phyloP scores from a whole-genome alignment of 2,888 invertebrate genomes.

The Coremacera marginata region DNA sequence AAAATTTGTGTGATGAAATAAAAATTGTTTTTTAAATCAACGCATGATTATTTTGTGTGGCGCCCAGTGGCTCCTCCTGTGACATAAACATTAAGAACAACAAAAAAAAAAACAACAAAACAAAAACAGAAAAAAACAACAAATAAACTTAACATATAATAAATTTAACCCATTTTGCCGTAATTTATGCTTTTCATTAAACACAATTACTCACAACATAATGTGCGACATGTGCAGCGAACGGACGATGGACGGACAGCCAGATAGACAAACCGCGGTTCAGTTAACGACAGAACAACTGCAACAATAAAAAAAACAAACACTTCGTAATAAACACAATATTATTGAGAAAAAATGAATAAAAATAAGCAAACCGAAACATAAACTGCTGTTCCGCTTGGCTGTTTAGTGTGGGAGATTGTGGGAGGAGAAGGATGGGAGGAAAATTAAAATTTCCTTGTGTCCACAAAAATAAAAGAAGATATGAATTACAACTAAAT shows the following conservation, averaged over 20 bases:
- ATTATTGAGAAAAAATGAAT: no score
- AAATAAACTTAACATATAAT: constrained; percentile 16
- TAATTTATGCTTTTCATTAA: constrained; percentile 25
- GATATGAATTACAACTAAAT: no score
- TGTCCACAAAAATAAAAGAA: no score
- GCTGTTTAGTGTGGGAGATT: no score
- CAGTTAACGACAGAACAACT: not conserved
- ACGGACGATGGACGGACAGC: not conserved
- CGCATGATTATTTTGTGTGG: not conserved
- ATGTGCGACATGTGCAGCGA: constrained; percentile 13
- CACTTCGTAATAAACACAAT: not conserved
- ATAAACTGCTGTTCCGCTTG: no score
- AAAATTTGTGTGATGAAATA: not conserved
- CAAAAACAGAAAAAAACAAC: constrained; percentile 1
- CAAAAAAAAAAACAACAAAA: not conserved
- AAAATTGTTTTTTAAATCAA: constrained; percentile 5
- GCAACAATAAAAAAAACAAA: not conserved
- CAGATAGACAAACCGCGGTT: not conserved
- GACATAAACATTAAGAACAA: not conserved
- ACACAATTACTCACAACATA: constrained; percentile 23
- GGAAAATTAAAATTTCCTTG: no score
- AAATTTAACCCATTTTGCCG: constrained; percentile 11
- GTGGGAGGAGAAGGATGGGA: no score
- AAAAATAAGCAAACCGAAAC: no score
- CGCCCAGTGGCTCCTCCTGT: not conserved